Conservation (phyloP, 2,113 vertebrate species). For the Aleadryas rufinucha region DNA sequence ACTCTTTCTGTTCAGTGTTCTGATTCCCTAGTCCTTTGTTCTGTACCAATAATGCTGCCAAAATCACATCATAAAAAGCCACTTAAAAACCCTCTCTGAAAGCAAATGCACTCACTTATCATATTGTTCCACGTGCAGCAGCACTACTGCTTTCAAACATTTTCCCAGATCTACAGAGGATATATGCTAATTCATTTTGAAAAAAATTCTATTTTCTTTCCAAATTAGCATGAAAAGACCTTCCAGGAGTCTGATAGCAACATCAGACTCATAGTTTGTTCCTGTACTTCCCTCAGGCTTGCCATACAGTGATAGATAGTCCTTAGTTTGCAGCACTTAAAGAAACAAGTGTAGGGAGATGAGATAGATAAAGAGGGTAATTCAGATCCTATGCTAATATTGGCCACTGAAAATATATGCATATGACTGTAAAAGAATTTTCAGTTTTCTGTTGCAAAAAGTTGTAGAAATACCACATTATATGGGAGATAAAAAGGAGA, state of each 20-base stretch:
- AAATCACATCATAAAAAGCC: neutral
- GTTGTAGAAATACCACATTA: neutral
- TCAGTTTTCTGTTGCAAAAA: neutral
- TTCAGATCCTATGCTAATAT: neutral
- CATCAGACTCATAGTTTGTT: neutral
- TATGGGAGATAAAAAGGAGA: neutral
- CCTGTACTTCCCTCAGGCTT: neutral
- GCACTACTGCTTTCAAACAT: neutral
- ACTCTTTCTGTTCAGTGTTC: neutral
- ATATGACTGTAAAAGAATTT: neutral
- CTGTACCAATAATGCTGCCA: neutral
- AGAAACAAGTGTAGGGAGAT: neutral
- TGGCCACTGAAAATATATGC: neutral
- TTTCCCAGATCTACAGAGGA: neutral
- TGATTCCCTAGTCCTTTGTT: neutral
- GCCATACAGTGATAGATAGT: neutral
- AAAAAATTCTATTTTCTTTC: neutral
- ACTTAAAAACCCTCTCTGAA: neutral
- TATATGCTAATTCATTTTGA: neutral
- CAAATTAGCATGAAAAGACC: neutral
- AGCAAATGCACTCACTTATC: neutral
- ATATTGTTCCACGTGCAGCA: fast-evolving
- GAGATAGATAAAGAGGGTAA: neutral
- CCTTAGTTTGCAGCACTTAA: neutral
- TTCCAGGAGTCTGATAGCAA: neutral